These are phyloP conservation scores for Apus apus DNA, from an alignment of 2,113 vertebrate species.

Conservation along the genomic window DNA sequence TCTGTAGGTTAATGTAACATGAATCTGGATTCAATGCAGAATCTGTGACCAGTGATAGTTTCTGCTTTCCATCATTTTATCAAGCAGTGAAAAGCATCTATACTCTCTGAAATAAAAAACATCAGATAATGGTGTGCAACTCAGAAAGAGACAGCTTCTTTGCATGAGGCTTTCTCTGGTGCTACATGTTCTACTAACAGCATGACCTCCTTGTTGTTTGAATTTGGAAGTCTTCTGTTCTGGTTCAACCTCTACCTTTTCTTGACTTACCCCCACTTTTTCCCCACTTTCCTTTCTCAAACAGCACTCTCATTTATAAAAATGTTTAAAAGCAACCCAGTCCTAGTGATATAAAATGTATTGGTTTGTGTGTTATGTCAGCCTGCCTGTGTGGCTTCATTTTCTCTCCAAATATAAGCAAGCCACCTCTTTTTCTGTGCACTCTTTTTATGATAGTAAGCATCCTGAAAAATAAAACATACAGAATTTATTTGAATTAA, in stretches of 20 bases:
- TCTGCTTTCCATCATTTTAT: neutral
- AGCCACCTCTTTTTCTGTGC: neutral
- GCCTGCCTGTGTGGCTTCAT: neutral
- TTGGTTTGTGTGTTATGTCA: neutral
- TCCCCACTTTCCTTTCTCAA: neutral
- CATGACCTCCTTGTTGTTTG: no score
- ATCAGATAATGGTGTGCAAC: neutral
- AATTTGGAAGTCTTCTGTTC: neutral
- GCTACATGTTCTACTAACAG: neutral
- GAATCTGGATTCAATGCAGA: neutral
- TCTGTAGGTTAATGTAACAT: neutral
- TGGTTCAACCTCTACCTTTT: neutral
- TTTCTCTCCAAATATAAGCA: neutral
- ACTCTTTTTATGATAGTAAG: neutral
- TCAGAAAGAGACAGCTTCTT: neutral
- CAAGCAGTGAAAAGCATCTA: neutral
- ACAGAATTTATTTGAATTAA: conserved; percentile 10
- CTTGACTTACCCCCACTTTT: neutral
- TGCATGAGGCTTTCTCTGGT: neutral
- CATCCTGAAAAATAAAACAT: conserved; percentile 9
- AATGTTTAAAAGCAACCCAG: neutral
- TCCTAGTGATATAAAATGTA: neutral
- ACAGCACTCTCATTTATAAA: neutral
- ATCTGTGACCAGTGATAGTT: neutral
- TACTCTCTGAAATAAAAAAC: neutral